Evolutionary conservation across 2,797 vertebrate genomes (phyloP), one percentile per base, ranked within the genome.

Genomic region (Orientallactaga sibirica): DNA sequence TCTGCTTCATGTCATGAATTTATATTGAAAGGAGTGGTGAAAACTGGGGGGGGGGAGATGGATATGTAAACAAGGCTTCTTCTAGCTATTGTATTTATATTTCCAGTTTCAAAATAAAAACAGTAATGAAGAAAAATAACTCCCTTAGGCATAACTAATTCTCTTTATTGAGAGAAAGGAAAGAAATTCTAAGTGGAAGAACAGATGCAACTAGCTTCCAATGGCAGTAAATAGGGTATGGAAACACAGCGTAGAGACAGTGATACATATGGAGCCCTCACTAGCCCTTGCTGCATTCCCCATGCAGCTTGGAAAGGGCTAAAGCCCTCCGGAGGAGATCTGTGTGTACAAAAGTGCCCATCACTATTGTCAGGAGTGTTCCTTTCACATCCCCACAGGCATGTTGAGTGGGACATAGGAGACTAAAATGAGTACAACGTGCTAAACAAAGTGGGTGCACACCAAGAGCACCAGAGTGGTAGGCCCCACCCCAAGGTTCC

Each of bases 51-150:
- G n/a, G 20, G 27, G 73, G 74, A 88, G 48, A 41, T 37, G 74
- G 55, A 7, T 67, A 73, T 67, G 76, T 37, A 27, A 82, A 79
- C 12, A 70, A 62, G 8, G 1, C 16, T 95, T 66, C 12, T 95
- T 62, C 24, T 37, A 75, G 85, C 11, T 29, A 52, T 86, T 70
- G 33, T 2, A 5, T 70, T 25, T 88, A 18, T 43, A 64, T 73
- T 90, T 80, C 19, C 18, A 91, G 18, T 52, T 89, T 93, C 68
- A 43, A 73, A 95, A 66, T 52, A 20, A 70, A 94, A 93, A 68
- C 37, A 64, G 33, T 7, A 14, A 64, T 2, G 27, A 33, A 43
- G 58, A 91, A 27, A 67, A 22, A 12, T n/a, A 19, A 12, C 52
- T 48, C 10, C 76, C 41, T 82, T 82, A n/a, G 75, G 64, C 43